These are phyloP conservation scores for Hydropsyche betteni DNA, from an alignment of 2,888 invertebrate species.

Conservation along the genomic window DNA sequence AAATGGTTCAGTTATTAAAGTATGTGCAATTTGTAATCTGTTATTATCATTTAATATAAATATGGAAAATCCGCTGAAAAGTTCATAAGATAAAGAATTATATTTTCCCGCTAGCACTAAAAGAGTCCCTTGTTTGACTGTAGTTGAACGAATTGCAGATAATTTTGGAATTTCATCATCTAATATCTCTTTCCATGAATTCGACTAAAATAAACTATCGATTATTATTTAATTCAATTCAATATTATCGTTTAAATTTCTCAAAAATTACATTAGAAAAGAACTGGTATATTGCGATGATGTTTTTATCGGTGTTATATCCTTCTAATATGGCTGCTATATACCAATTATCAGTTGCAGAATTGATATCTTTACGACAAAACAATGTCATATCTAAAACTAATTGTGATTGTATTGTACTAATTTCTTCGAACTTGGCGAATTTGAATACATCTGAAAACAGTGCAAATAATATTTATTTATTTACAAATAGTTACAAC, in stretches of 20 bases:
- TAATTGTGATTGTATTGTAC: slow-evolving; percentile 58
- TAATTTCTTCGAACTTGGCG: slow-evolving; percentile 58
- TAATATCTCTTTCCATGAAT: slow-evolving; percentile 38
- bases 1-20: slow-evolving; percentile 55
- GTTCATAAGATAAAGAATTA: slow-evolving; percentile 44
- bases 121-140: slow-evolving; percentile 53
- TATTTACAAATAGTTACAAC: neutral
- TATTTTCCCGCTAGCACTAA: slow-evolving; percentile 55
- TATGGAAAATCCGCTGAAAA: slow-evolving; percentile 54
- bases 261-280: slow-evolving; percentile 53
- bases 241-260: slow-evolving; percentile 27
- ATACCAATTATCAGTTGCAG: slow-evolving; percentile 56
- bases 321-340: slow-evolving; percentile 56
- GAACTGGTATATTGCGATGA: slow-evolving; percentile 53
- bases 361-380: slow-evolving; percentile 53
- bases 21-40: slow-evolving; percentile 55
- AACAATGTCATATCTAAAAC: slow-evolving; percentile 62
- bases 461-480: neutral
- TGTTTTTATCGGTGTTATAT: slow-evolving; percentile 53
- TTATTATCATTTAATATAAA: slow-evolving; percentile 54
- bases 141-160: slow-evolving; percentile 53
- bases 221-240: slow-evolving; percentile 46
- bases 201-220: slow-evolving; percentile 29
- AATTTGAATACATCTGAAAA: slow-evolving; percentile 59
- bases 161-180: slow-evolving; percentile 52